phyloP scores from a whole-genome alignment of 2,113 vertebrate species.

The Chaetops frenatus region DNA sequence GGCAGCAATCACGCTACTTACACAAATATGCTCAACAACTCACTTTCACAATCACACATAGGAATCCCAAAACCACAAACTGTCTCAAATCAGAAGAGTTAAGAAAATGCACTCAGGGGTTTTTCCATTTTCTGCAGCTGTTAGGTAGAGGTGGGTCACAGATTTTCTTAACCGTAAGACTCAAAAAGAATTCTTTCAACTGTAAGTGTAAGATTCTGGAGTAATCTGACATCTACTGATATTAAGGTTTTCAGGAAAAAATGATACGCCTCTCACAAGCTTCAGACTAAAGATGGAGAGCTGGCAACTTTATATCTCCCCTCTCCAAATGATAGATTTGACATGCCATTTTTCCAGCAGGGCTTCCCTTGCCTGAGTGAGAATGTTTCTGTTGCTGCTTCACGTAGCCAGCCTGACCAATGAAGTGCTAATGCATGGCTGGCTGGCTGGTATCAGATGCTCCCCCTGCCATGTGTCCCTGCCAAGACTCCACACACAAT shows the following conservation, averaged over 20 bases:
- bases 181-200: background rate
- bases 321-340: background rate
- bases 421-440: background rate
- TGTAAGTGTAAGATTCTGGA: background rate
- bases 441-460: background rate
- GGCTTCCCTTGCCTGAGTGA: conserved; percentile 8
- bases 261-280: rapidly evolving
- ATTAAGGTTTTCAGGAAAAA: background rate
- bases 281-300: background rate
- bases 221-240: background rate
- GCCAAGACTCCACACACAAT: conserved; percentile 12
- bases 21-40: background rate
- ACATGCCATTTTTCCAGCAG: background rate
- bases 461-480: background rate
- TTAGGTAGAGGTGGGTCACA: background rate
- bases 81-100: background rate
- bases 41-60: background rate
- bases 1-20: background rate
- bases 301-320: background rate
- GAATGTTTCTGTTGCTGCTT: background rate
- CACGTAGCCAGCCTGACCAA: background rate
- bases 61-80: background rate
- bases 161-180: background rate
- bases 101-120: background rate
- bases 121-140: background rate